Base-by-base conservation (phyloP, 1,140 invertebrate species). In the Berghia stephanieae region DNA sequence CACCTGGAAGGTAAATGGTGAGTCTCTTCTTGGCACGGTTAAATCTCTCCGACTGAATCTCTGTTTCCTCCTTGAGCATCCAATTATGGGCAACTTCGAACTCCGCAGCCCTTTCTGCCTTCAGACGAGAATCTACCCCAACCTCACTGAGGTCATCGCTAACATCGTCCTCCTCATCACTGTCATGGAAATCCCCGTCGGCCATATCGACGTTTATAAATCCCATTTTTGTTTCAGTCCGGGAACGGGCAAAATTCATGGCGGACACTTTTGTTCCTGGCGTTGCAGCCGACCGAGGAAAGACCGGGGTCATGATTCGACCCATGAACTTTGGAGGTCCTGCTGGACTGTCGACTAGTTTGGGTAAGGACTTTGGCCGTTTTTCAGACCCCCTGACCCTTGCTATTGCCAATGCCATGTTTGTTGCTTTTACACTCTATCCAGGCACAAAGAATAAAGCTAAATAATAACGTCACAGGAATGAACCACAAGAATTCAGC, bases 71-170 rank as follows among this genome's bases (percentile, higher is more conserved):
- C 44, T 82, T 81, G 70, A 85, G 73, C 27, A 83, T 52, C 83
- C 83, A 85, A 71, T 85, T 83, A 72, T 85, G 83, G 43, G 81
- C 82, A 77, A 85, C 80, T 78, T 85, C 82, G 63, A 82, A 85
- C 69, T 80, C 78, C 1, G 80, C 80, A 1, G 75, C 72, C 63
- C 55, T 74, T 40, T 81, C 80, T 4, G 77, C 74, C 5, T 52
- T 42, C 3, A 42, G 43, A 34, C 75, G 27, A 27, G 63, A 38
- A 8, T 40, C 49, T 18, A 31, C 73, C 27, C 13, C 13, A 24
- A 18, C 31, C 8, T 36, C 31, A 8, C 49, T 31, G 18, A 10
- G 18, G 18, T 63, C 57, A 31, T 63, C 57, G 57, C 57, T 63
- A 31, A 16, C 27, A 16, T 10, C 57, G 13, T 63, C 10, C 66